phyloP scores from a whole-genome alignment of 2,113 vertebrate species.

The Peromyscus maniculatus region DNA sequence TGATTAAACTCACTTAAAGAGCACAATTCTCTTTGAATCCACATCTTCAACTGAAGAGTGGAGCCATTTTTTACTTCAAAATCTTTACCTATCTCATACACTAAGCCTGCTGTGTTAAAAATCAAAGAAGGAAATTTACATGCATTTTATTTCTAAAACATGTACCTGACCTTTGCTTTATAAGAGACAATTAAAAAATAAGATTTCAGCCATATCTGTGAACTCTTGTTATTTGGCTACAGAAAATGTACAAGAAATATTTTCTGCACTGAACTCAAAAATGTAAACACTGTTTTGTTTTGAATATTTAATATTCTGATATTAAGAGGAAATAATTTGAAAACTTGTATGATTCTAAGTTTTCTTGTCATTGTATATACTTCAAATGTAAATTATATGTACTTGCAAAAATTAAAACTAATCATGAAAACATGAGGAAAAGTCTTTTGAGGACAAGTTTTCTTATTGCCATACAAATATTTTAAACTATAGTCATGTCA shows the following conservation, averaged over 20 bases:
- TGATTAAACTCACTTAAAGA: not conserved
- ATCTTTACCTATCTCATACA: not conserved
- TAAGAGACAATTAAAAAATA: not conserved
- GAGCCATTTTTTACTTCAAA: not conserved
- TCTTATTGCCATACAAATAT: constrained; percentile 40
- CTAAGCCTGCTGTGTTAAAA: not conserved
- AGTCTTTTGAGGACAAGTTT: constrained; percentile 38
- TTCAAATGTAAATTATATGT: not conserved
- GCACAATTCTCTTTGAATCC: not conserved
- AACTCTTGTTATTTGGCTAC: not conserved
- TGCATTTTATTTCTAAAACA: constrained; percentile 1
- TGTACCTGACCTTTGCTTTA: not conserved
- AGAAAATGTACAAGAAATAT: not conserved
- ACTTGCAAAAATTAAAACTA: not conserved
- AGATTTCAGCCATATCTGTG: not conserved
- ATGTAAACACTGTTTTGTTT: not conserved
- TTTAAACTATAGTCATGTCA: constrained; percentile 72
- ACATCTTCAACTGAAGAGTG: not conserved
- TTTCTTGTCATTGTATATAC: not conserved
- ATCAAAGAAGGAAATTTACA: not conserved
- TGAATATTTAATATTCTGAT: not conserved
- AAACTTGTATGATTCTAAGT: not conserved
- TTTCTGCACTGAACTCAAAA: not conserved
- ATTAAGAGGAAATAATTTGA: not conserved
- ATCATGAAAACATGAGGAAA: not conserved